phyloP scores from a whole-genome alignment of 2,888 invertebrate genomes.

The Liposcelis brunnea region DNA sequence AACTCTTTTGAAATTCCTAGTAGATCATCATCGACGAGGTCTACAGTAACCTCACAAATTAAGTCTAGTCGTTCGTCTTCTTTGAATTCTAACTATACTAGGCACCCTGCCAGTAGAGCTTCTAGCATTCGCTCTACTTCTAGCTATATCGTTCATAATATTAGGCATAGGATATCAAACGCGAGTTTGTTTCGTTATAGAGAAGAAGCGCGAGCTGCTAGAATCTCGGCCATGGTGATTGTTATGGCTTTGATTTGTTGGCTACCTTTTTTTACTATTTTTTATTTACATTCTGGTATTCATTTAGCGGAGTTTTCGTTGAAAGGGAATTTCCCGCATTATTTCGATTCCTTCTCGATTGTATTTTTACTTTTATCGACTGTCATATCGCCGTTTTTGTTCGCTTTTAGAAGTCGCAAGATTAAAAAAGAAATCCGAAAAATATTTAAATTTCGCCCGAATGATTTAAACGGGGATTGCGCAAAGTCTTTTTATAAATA shows the following conservation, averaged over 20 bases:
- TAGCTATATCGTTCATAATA: slow-evolving; percentile 48
- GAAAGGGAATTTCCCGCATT: neutral
- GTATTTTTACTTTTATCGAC: slow-evolving; percentile 18
- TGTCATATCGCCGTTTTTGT: slow-evolving; percentile 53
- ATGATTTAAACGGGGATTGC: neutral
- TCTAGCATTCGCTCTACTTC: slow-evolving; percentile 31
- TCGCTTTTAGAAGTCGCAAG: slow-evolving; percentile 55
- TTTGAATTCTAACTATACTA: neutral
- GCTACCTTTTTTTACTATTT: slow-evolving; percentile 31
- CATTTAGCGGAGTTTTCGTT: slow-evolving; percentile 29
- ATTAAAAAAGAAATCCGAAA: slow-evolving; percentile 38
- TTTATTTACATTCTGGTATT: slow-evolving; percentile 27
- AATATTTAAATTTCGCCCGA: slow-evolving; percentile 27
- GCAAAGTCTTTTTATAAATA: no score
- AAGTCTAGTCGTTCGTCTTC: slow-evolving; percentile 6
- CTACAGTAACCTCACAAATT: no score
- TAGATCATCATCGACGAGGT: slow-evolving; percentile 2
- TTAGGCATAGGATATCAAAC: slow-evolving; percentile 66
- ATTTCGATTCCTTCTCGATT: neutral
- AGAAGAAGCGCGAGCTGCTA: slow-evolving; percentile 77
- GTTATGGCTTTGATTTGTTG: slow-evolving; percentile 44
- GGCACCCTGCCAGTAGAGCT: slow-evolving; percentile 16
- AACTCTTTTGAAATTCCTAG: neutral
- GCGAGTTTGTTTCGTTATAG: slow-evolving; percentile 69
- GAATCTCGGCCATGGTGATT: slow-evolving; percentile 64